A percentile compares a stretch with the other conserved stretches of the same genome.
These are phyloP conservation scores for Drosophila stalkeri DNA, from an alignment of 2,888 invertebrate genomes.

Conservation along the genomic window DNA sequence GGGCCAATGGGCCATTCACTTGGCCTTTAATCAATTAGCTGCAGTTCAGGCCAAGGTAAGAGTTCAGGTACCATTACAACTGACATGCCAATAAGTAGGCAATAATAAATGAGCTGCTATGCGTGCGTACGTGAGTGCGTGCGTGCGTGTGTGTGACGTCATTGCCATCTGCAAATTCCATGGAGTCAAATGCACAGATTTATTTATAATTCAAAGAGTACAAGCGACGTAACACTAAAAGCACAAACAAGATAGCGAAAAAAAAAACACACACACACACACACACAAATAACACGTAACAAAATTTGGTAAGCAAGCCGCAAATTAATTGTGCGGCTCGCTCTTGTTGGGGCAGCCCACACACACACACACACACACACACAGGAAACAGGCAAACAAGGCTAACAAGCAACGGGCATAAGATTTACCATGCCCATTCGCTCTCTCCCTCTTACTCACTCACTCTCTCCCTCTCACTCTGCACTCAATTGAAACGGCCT, in stretches of 20 bases:
- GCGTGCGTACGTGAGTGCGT: constrained; percentile 40
- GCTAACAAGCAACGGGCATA: constrained; percentile 34
- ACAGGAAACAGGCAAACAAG: constrained; percentile 22
- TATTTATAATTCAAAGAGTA: constrained; percentile 66
- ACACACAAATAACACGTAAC: constrained; percentile 26
- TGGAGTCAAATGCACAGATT: constrained; percentile 64
- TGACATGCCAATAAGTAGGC: constrained; percentile 45
- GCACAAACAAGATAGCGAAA: not conserved
- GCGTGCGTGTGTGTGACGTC: constrained; percentile 59
- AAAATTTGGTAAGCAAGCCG: constrained; percentile 46
- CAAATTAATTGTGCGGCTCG: constrained; percentile 70
- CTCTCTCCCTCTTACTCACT: not conserved
- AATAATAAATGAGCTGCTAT: constrained; percentile 25
- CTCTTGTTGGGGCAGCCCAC: constrained; percentile 39
- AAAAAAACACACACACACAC: not conserved
- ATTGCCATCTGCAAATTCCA: constrained; percentile 57
- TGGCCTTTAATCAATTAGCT: constrained; percentile 49
- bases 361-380: constrained; percentile 4
- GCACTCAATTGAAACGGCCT: constrained; percentile 6
- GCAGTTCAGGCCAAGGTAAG: constrained; percentile 14
- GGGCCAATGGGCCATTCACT: constrained; percentile 9
- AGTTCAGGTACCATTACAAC: constrained; percentile 6
- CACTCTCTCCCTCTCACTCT: not conserved
- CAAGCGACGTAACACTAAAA: not conserved
- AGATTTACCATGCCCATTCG: constrained; percentile 1